Evolutionary conservation across 2,888 invertebrate genomes (phyloP).

Genomic region (Polydrusus pterygomalis): DNA sequence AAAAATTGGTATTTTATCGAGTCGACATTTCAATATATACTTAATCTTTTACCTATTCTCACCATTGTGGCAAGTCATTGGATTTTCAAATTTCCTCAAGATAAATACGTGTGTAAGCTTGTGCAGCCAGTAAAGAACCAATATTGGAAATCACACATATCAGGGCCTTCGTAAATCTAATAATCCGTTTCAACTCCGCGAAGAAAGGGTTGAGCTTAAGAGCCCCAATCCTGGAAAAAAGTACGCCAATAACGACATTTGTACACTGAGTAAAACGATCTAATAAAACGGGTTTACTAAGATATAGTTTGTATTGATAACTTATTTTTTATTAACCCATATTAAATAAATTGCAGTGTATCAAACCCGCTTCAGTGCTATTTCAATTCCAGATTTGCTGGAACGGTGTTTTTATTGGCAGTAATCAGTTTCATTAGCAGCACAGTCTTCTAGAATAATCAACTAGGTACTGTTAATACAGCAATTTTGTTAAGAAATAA

Average conservation of each 20-base stretch:
- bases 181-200: conserved; percentile 18
- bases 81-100: conserved; percentile 21
- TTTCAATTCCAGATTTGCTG: too few relatives aligned
- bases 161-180: conserved; percentile 37
- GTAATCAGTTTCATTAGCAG: too few relatives aligned
- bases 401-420: too few relatives aligned
- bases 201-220: conserved; percentile 13
- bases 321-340: too few relatives aligned
- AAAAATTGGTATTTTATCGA: not conserved
- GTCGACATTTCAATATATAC: conserved; percentile 11
- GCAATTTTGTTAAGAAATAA: too few relatives aligned
- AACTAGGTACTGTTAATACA: too few relatives aligned
- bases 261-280: too few relatives aligned
- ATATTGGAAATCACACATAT: conserved; percentile 48
- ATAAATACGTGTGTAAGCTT: conserved; percentile 35
- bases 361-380: too few relatives aligned
- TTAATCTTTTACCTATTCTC: conserved; percentile 4
- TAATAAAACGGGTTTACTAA: too few relatives aligned
- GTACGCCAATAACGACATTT: not conserved
- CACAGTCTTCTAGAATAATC: too few relatives aligned
- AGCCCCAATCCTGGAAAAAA: not conserved
- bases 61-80: conserved; percentile 4
- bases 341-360: too few relatives aligned
- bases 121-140: conserved; percentile 39
- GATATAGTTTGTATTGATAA: too few relatives aligned